phyloP scores from a whole-genome alignment of 2,797 vertebrate genomes.

The Bufotes viridis region DNA sequence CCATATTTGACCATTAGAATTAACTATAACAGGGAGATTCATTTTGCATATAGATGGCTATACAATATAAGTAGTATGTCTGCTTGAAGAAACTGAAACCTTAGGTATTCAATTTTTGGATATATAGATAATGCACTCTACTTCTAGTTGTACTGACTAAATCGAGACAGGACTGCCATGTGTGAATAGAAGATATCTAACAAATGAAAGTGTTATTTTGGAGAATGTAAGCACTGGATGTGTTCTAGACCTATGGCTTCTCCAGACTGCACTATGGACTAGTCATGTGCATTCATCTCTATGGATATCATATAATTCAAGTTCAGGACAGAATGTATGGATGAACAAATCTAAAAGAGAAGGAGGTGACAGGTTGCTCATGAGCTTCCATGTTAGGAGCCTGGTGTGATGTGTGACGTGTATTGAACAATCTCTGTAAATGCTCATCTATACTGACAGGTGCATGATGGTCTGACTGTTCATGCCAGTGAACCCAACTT shows the following conservation, averaged over 20 bases:
- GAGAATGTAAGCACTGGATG: neutral
- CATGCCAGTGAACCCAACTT: slow-evolving; percentile 81
- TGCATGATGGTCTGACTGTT: slow-evolving; percentile 81
- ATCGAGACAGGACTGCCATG: too few species aligned
- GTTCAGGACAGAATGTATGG: neutral
- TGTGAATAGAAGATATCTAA: too few species aligned
- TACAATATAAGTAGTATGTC: too few species aligned
- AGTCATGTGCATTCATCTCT: neutral
- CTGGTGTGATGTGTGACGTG: neutral
- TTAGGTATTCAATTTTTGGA: too few species aligned
- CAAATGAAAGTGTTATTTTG: neutral
- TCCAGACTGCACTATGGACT: neutral
- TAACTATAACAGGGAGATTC: too few species aligned
- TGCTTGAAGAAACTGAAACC: too few species aligned
- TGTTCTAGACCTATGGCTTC: neutral
- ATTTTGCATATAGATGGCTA: too few species aligned
- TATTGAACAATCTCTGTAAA: neutral
- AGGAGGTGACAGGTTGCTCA: neutral
- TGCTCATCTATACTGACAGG: slow-evolving; percentile 64
- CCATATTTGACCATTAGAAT: neutral
- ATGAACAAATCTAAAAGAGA: neutral
- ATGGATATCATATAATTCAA: neutral
- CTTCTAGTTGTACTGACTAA: too few species aligned
- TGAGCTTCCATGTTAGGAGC: too few species aligned
- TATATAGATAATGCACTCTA: too few species aligned